Evolutionary conservation across 2,888 invertebrate genomes (phyloP).

Genomic region (Camptogramma bilineatum): DNA sequence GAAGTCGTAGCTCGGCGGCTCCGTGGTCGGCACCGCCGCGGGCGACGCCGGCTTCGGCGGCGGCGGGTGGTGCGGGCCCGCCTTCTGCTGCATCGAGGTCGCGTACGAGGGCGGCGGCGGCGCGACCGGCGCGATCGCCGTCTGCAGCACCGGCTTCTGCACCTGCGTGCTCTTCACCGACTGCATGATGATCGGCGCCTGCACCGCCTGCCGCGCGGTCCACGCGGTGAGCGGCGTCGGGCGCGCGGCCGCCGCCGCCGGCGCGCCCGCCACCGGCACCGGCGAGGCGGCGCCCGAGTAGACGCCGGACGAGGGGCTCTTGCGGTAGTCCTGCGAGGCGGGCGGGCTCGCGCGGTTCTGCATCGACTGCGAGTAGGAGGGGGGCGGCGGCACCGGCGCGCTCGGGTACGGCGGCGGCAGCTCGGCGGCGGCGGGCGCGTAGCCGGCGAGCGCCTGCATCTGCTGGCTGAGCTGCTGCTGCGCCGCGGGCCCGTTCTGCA

Average conservation of each 20-base stretch:
- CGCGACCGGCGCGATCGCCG: conserved; percentile 96
- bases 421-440: conserved; percentile 90
- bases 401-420: conserved; percentile 90
- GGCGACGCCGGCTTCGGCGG: conserved; percentile 84
- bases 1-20: conserved; percentile 96
- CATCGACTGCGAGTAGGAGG: conserved; percentile 94
- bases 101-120: conserved; percentile 94
- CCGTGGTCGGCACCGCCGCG: conserved; percentile 90
- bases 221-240: conserved; percentile 92
- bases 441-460: conserved; percentile 92
- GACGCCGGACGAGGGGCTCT: conserved; percentile 94
- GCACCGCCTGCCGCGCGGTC: conserved; percentile 94
- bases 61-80: conserved; percentile 81
- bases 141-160: conserved; percentile 97
- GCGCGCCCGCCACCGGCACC: conserved; percentile 87
- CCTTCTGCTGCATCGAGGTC: conserved; percentile 91
- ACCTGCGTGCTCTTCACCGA: conserved; percentile 98
- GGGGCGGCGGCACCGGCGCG: conserved; percentile 89
- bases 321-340: conserved; percentile 92
- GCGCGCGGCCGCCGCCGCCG: conserved; percentile 81
- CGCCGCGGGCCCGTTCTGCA: conserved; percentile 91
- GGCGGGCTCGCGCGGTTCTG: conserved; percentile 95
- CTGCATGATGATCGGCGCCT: conserved; percentile 98
- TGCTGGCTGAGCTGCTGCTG: conserved; percentile 95
- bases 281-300: conserved; percentile 94